These are phyloP conservation scores for Zophobas morio DNA, from an alignment of 1,140 invertebrate species.

Conservation along the genomic window DNA sequence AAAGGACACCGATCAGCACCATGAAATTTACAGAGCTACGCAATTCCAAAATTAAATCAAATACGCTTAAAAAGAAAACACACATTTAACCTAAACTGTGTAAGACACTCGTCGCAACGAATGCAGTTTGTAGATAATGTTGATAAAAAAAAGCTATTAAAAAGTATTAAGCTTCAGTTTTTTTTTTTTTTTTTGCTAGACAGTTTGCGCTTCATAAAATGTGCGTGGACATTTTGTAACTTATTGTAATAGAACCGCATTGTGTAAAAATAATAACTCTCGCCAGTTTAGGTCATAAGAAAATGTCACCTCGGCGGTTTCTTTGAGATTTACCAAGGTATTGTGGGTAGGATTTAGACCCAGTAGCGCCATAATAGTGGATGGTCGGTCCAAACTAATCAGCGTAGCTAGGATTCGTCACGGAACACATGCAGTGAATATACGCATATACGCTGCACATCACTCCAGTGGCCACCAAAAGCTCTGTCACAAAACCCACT, in stretches of 20 bases:
- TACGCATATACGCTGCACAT: slow-evolving; percentile 26
- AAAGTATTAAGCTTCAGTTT: background rate
- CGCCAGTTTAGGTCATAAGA: background rate
- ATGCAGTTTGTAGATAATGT: too few species aligned
- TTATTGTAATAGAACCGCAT: background rate
- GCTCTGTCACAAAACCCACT: background rate
- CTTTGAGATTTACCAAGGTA: slow-evolving; percentile 26
- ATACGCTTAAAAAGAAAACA: too few species aligned
- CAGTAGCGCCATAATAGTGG: slow-evolving; percentile 36
- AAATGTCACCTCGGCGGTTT: slow-evolving; percentile 30
- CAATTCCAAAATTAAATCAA: too few species aligned
- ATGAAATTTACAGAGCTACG: too few species aligned
- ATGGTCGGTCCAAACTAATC: slow-evolving; percentile 43
- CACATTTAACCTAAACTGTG: too few species aligned
- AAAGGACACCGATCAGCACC: too few species aligned
- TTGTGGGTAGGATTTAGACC: slow-evolving; percentile 43
- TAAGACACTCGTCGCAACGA: too few species aligned
- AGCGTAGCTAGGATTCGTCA: slow-evolving; percentile 44
- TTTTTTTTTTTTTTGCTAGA: background rate
- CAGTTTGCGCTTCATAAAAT: background rate
- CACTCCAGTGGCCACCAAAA: slow-evolving; percentile 34
- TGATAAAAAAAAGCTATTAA: background rate
- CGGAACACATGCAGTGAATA: slow-evolving; percentile 25
- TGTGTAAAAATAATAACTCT: slow-evolving; percentile 20
- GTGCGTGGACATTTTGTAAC: too few species aligned